Evolutionary conservation across 2,888 invertebrate genomes (phyloP).

Genomic region (Cerceris ruficornis): DNA sequence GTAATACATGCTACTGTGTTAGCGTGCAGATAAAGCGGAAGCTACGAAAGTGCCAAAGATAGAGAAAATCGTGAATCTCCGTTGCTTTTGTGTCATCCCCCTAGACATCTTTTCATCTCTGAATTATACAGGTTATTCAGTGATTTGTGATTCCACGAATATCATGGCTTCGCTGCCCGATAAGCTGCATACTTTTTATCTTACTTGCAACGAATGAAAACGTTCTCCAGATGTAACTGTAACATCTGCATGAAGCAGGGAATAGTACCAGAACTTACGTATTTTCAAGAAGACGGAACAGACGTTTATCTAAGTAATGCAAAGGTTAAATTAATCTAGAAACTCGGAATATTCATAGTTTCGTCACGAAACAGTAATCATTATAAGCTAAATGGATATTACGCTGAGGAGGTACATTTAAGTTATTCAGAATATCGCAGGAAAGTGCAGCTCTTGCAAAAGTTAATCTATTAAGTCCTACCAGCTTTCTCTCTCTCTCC

Average conservation of each 20-base stretch:
- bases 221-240: neutral
- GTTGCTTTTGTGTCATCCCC: no score
- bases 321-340: neutral
- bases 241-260: no score
- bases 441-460: neutral
- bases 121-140: no score
- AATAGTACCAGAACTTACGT: neutral
- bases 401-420: slow-evolving; percentile 30
- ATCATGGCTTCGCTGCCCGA: no score
- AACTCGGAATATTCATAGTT: slow-evolving; percentile 4
- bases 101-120: no score
- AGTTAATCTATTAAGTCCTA: slow-evolving; percentile 47
- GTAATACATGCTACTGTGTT: no score
- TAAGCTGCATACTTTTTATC: neutral
- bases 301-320: neutral
- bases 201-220: neutral
- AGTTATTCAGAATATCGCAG: slow-evolving; percentile 31
- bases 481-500: no score
- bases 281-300: neutral
- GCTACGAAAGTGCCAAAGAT: no score
- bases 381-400: slow-evolving; percentile 47
- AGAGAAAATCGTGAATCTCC: no score
- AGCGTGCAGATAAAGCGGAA: no score
- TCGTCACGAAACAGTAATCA: slow-evolving; percentile 18
- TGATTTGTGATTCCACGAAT: no score